Evolutionary conservation across 1,140 invertebrate species (phyloP), one percentile per base, ranked within the genome.

Genomic region (Branchinecta lynchi): DNA sequence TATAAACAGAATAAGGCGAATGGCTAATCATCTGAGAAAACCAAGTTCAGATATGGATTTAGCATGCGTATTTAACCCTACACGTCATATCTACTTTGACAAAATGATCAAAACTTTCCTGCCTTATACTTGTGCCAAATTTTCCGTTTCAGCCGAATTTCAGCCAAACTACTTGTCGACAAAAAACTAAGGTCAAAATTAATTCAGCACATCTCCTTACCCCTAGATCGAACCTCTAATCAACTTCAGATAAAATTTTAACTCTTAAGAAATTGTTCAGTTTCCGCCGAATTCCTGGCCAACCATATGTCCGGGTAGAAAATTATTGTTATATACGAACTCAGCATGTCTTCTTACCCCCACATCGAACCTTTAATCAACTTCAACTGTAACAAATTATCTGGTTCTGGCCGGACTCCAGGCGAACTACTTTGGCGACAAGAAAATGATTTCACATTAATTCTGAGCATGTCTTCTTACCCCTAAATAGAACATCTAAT

Each of bases 341-440:
- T n/a, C n/a, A 51, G 9, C n/a, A 9, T 9, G 9, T 51, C 46
- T 51, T n/a, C 46, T 51, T 51, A 51, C 46, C 46, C 9, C 46
- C n/a, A 51, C n/a, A 51, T 51, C 46, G 46, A 51, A 51, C 46
- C 46, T 51, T n/a, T 51, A 9, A 51, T 51, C n/a, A 51, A 51
- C 46, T 51, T 51, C n/a, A 51, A 9, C 46, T 9, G 46, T n/a
- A 51, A 9, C 9, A 9, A 51, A n/a, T 51, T 51, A 51, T 9
- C n/a, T 51, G n/a, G 46, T n/a, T n/a, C n/a, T n/a, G n/a, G n/a
- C n/a, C n/a, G n/a, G n/a, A n/a, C n/a, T n/a, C n/a, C n/a, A n/a
- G n/a, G n/a, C n/a, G n/a, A n/a, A n/a, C n/a, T n/a, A n/a, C n/a
- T n/a, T n/a, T n/a, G n/a, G n/a, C n/a, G n/a, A n/a, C n/a, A n/a